Base-by-base conservation (phyloP, 30 jellyfish, hydroid and myxozoan species). In the Cassiopea andromeda region DNA sequence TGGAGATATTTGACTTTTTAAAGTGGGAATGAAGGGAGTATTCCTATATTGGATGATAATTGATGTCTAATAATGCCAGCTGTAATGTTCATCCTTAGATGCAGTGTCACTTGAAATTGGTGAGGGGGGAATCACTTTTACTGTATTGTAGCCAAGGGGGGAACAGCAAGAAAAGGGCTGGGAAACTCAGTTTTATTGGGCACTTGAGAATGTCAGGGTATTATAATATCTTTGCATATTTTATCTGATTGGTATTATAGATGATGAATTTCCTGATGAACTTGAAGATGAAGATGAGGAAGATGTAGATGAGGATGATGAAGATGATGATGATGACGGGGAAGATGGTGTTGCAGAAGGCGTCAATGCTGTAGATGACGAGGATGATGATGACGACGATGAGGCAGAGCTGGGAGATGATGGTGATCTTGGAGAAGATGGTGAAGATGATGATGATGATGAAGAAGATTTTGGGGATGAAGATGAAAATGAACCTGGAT, bases 391-490 rank as follows among this genome's bases (percentile, higher is more conserved):
- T 18, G 98, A 92, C 13, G 98, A 83, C 1, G 97, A 89, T 15
- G 94, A 82, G 10, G 98, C 75, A 50, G 98, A 93, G 16, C 94
- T 87, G 10, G 97, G 90, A 18, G 97, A 92, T 9, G 73, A 73
- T 2, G 94, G 85, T 47, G 95, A 79, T 14, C 78, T 13, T 14
- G 94, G 74, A 43, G 94, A 81, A 2, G 97, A 82, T 13, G 92
- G 75, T 1, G 97, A 90, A 47, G 97, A 90, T 69, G 93, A 93
- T 14, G 95, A 88, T 5, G 97, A 92, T 49, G 98, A 90, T 0
- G 98, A 93, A 10, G 97, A 82, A 14, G 95, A 83, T 19, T 97
- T 82, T 44, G 98, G 90, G 17, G 98, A 90, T 47, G 98, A 94
- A 14, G 98, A 90, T 50, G 97, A 87, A 43, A 91, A 94, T 58